Conservation (phyloP, 2,797 vertebrate species). For the Loris lydekkerianus region DNA sequence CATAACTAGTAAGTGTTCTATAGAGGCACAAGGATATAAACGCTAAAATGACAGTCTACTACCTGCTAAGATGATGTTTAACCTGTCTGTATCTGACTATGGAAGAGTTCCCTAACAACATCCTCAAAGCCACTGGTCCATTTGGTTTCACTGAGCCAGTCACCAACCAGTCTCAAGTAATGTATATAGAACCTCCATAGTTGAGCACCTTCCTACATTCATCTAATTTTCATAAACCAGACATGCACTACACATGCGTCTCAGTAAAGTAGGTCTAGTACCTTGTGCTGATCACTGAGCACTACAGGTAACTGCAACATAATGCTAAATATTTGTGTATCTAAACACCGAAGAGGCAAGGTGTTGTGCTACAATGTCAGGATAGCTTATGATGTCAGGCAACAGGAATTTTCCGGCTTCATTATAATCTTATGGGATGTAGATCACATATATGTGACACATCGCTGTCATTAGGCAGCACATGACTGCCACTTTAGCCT, state of each 20-base stretch:
- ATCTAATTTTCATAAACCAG: too few species aligned
- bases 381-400: not conserved
- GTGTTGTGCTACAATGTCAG: too few species aligned
- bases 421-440: not conserved
- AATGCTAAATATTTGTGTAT: not conserved
- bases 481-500: not conserved
- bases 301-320: not conserved
- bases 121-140: not conserved
- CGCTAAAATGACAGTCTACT: not conserved
- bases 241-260: too few species aligned
- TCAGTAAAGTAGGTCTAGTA: too few species aligned
- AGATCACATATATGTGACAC: too few species aligned
- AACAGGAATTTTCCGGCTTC: not conserved
- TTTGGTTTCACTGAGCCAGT: not conserved
- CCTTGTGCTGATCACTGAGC: not conserved
- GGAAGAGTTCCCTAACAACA: not conserved
- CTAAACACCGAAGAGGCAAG: not conserved
- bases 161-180: slow-evolving; percentile 20
- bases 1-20: not conserved
- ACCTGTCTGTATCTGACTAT: not conserved
- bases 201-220: too few species aligned
- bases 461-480: not conserved
- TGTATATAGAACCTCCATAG: too few species aligned
- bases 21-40: not conserved
- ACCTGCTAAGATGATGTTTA: not conserved